phyloP scores from a whole-genome alignment of 2,797 vertebrate species.

The Antrozous pallidus region DNA sequence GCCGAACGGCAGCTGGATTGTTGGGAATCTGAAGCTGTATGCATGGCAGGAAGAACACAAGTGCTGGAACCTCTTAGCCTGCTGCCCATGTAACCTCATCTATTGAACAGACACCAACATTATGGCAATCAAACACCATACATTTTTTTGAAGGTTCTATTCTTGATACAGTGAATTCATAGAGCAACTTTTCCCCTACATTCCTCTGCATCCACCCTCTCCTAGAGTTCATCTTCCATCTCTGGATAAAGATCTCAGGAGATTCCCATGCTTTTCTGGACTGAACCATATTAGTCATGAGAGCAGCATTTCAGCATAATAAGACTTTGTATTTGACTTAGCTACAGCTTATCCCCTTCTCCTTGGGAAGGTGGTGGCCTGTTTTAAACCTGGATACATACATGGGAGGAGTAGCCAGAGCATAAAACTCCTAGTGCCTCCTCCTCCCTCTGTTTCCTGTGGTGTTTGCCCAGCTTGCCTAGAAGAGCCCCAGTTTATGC shows the following conservation, averaged over 20 bases:
- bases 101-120: not conserved
- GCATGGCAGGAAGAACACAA: not conserved
- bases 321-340: not conserved
- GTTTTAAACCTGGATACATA: not conserved
- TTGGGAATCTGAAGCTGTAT: fast-evolving
- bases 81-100: not conserved
- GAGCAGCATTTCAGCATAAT: not conserved
- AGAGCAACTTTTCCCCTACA: not conserved
- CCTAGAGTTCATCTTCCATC: not conserved
- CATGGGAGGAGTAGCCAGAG: not conserved
- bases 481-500: not conserved
- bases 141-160: not conserved
- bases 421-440: too few species aligned
- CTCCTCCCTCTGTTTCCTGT: too few species aligned
- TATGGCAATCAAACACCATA: not conserved
- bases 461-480: not conserved
- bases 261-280: not conserved
- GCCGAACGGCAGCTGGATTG: not conserved
- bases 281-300: not conserved
- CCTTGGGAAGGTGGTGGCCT: too few species aligned
- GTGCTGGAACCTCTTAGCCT: not conserved
- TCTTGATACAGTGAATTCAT: not conserved
- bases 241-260: not conserved
- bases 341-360: not conserved
- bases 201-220: fast-evolving